These are phyloP conservation scores for Spermophilus dauricus DNA, from an alignment of 2,113 vertebrate species.

Conservation along the genomic window DNA sequence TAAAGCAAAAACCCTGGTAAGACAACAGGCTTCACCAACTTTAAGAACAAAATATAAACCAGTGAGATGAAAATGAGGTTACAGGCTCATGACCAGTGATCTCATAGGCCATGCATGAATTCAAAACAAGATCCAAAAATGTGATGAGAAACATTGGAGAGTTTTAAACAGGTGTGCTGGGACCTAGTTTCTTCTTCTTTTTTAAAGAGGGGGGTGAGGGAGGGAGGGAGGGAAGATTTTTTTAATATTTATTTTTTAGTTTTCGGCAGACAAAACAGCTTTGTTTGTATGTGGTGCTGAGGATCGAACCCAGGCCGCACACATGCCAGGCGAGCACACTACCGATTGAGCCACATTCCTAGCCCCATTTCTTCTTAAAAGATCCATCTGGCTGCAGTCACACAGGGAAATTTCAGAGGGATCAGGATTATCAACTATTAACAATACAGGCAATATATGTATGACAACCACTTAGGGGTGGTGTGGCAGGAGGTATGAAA, in stretches of 20 bases:
- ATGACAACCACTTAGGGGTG: neutral
- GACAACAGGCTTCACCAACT: neutral
- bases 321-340: too few relatives aligned
- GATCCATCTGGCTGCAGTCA: neutral
- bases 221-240: too few relatives aligned
- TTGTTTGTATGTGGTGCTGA: too few relatives aligned
- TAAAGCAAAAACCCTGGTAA: neutral
- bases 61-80: neutral
- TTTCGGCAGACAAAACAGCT: too few relatives aligned
- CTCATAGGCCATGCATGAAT: neutral
- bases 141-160: neutral
- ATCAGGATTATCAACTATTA: neutral
- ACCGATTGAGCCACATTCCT: too few relatives aligned
- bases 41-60: neutral
- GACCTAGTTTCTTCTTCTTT: neutral
- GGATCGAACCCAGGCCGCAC: too few relatives aligned
- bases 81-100: neutral
- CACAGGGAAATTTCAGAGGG: neutral
- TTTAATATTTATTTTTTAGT: too few relatives aligned
- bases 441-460: neutral
- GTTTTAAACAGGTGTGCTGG: neutral
- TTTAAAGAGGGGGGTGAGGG: too few relatives aligned
- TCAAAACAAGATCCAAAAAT: slow-evolving; percentile 34
- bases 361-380: neutral
- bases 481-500: neutral